These are phyloP conservation scores for Laticauda colubrina DNA, from an alignment of 2,113 vertebrate species.

Conservation along the genomic window DNA sequence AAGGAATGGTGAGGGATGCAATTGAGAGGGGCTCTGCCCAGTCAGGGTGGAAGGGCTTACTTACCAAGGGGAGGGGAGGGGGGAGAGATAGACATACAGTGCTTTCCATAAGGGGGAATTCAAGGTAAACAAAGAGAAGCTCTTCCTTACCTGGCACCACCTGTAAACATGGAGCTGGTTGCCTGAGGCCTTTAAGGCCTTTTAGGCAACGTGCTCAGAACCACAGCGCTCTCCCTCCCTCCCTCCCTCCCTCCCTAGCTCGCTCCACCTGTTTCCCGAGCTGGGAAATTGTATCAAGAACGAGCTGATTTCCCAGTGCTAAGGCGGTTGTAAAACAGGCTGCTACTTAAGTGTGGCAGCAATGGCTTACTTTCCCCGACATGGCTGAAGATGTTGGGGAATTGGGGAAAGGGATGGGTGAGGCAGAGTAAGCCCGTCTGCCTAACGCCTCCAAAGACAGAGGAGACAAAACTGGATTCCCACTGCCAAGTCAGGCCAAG, in stretches of 20 bases:
- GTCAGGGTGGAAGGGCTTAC: not conserved
- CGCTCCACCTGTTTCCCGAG: not conserved
- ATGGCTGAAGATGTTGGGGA: too few relatives aligned
- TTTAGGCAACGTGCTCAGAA: not conserved
- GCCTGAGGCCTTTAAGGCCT: not conserved
- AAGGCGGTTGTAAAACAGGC: not conserved
- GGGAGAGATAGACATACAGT: not conserved
- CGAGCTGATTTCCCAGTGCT: not conserved
- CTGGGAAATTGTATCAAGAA: not conserved
- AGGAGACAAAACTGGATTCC: not conserved
- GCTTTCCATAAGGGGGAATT: not conserved
- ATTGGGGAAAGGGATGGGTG: not conserved
- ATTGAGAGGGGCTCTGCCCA: not conserved
- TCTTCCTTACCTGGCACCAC: not conserved
- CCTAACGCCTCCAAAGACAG: not conserved
- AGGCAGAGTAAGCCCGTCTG: not conserved
- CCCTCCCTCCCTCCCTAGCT: not conserved
- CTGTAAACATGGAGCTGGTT: not conserved
- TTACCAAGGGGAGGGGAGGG: not conserved
- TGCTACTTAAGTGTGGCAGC: not conserved
- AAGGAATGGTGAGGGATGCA: not conserved
- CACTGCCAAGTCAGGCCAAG: not conserved
- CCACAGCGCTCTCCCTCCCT: not conserved
- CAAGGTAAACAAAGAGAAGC: not conserved
- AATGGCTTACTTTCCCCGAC: not conserved